Evolutionary conservation across 2,797 vertebrate genomes (phyloP).

Genomic region (Cheirogaleus major): DNA sequence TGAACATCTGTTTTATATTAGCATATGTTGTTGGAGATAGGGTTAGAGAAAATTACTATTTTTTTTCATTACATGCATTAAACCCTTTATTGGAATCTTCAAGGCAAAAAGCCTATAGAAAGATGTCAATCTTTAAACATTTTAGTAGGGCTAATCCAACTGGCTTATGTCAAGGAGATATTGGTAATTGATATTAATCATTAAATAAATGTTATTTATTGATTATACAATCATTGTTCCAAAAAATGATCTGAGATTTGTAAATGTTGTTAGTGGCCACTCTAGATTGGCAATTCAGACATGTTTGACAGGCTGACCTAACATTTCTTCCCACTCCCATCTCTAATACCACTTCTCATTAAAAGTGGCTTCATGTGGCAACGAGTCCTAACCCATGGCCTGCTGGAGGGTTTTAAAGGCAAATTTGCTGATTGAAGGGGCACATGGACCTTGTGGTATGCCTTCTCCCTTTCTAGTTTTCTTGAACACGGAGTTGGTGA

Average conservation of each 20-base stretch:
- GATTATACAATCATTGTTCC: not conserved
- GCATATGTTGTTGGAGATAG: not conserved
- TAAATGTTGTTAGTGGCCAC: not conserved
- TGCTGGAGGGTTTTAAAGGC: not conserved
- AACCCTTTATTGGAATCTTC: not conserved
- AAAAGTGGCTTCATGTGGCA: not conserved
- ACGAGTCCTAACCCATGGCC: not conserved
- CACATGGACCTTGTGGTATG: not conserved
- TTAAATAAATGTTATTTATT: not conserved
- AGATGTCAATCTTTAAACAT: not conserved
- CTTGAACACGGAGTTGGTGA: not conserved
- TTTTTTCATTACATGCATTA: not conserved
- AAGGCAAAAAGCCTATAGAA: not conserved
- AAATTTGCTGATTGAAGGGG: not conserved
- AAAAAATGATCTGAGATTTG: not conserved
- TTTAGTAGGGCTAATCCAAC: not conserved
- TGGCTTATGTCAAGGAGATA: not conserved
- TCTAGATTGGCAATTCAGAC: not conserved
- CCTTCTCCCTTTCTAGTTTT: not conserved
- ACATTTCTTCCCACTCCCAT: too few species aligned
- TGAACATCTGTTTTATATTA: conserved; percentile 46
- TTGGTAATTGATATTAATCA: not conserved
- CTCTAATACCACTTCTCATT: not conserved
- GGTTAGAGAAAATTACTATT: not conserved
- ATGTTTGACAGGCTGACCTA: not conserved